Conservation (phyloP, 2,888 invertebrate genomes). For the Cinara cedri region DNA sequence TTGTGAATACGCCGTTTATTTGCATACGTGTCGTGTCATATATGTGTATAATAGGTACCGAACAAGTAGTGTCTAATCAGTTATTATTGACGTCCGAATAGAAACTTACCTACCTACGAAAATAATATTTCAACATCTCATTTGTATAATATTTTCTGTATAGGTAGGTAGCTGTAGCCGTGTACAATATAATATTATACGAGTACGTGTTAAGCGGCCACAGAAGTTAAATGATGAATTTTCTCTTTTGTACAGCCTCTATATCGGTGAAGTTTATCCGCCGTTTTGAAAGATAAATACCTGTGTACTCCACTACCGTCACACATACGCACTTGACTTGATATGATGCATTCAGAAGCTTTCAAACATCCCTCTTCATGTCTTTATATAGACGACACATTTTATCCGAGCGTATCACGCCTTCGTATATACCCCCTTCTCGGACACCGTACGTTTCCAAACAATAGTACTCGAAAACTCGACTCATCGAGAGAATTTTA, state of each 20-base stretch:
- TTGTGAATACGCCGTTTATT: constrained; percentile 35
- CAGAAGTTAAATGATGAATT: neutral
- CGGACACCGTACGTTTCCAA: neutral
- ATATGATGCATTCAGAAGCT: neutral
- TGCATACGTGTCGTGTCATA: constrained; percentile 24
- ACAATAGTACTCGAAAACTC: neutral
- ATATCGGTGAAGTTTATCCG: neutral
- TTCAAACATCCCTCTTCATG: constrained; percentile 1
- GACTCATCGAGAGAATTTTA: neutral
- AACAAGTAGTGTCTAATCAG: constrained; percentile 44
- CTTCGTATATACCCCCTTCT: no score
- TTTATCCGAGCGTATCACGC: no score
- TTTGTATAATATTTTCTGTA: constrained; percentile 7
- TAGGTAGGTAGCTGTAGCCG: no score
- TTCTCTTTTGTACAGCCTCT: neutral
- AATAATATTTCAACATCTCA: constrained; percentile 17
- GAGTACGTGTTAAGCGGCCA: neutral
- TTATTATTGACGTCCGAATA: constrained; percentile 15
- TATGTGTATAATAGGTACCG: no score
- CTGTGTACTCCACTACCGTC: neutral
- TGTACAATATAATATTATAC: neutral
- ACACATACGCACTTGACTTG: neutral
- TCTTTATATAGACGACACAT: neutral
- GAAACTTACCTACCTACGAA: neutral
- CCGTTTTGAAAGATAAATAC: constrained; percentile 18